phyloP scores from a whole-genome alignment of 2,888 invertebrate genomes.

The Nesidiocoris tenuis region DNA sequence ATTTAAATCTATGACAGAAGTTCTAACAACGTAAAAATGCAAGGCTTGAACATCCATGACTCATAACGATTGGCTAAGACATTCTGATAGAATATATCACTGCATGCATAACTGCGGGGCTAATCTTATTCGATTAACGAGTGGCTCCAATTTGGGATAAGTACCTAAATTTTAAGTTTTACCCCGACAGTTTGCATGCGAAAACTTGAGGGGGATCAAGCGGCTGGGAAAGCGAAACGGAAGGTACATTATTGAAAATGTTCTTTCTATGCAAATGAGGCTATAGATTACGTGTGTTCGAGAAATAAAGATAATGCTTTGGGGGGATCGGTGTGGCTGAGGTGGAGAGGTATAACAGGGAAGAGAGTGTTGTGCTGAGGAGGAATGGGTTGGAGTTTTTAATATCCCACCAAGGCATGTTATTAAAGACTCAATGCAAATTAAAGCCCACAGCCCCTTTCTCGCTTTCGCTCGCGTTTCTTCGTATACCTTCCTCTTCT shows the following conservation, averaged over 20 bases:
- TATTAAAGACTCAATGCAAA: conserved; percentile 50
- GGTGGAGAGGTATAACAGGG: conserved; percentile 30
- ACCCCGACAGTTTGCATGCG: conserved; percentile 7
- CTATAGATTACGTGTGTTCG: conserved; percentile 49
- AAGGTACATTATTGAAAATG: conserved; percentile 47
- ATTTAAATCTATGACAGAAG: too few relatives aligned
- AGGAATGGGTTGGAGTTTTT: conserved; percentile 46
- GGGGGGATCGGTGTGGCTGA: background rate
- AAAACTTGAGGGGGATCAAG: background rate
- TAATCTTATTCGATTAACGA: too few relatives aligned
- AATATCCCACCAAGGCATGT: conserved; percentile 49
- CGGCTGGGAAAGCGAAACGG: background rate
- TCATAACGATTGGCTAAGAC: too few relatives aligned
- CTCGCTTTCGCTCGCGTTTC: conserved; percentile 13
- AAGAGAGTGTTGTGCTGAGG: conserved; percentile 28
- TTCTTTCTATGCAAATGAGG: conserved; percentile 48
- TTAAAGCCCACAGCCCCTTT: conserved; percentile 44
- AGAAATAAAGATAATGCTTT: conserved; percentile 48
- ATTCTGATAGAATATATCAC: too few relatives aligned
- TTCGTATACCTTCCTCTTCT: conserved; percentile 8
- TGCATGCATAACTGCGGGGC: too few relatives aligned
- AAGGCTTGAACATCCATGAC: too few relatives aligned
- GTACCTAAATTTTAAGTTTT: background rate
- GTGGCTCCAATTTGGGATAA: too few relatives aligned
- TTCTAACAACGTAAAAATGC: too few relatives aligned